A percentile compares a stretch with the other conserved stretches of the same genome.
These are phyloP conservation scores for Orthosia gracilis DNA, from an alignment of 2,888 invertebrate species.

Conservation along the genomic window DNA sequence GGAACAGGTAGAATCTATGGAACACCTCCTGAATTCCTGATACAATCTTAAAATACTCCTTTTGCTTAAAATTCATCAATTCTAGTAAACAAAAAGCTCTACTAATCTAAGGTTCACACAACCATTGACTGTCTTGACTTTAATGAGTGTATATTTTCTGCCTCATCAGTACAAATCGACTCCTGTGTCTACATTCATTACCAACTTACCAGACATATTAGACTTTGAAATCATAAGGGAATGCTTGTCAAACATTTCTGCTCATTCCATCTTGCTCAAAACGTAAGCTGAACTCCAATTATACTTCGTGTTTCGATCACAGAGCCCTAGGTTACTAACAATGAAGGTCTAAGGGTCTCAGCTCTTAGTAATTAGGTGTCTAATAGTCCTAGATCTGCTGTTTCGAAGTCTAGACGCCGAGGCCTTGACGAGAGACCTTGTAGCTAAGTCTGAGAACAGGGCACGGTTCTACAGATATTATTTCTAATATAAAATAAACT, in stretches of 20 bases:
- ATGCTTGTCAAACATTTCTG: constrained; percentile 23
- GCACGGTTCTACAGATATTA: constrained; percentile 54
- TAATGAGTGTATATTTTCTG: constrained; percentile 11
- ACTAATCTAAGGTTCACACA: neutral
- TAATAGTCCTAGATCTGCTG: constrained; percentile 55
- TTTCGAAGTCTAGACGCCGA: constrained; percentile 73
- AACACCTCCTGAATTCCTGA: neutral
- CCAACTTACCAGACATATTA: constrained; percentile 37
- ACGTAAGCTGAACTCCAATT: constrained; percentile 28
- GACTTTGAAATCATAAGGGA: constrained; percentile 38
- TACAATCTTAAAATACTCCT: too few species aligned
- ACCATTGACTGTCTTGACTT: neutral
- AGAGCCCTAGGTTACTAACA: constrained; percentile 26
- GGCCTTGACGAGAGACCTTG: constrained; percentile 72
- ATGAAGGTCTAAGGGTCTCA: constrained; percentile 36
- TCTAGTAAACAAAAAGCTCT: neutral
- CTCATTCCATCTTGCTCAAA: constrained; percentile 10
- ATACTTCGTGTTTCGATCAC: constrained; percentile 41
- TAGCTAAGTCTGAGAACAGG: constrained; percentile 59
- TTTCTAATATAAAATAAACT: constrained; percentile 54
- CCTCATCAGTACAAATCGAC: constrained; percentile 24
- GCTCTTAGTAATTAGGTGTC: constrained; percentile 70
- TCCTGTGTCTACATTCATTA: constrained; percentile 33
- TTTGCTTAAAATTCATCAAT: constrained; percentile 11
- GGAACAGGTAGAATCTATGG: neutral